phyloP scores from a whole-genome alignment of 2,888 invertebrate species.

The Heliconius sara region DNA sequence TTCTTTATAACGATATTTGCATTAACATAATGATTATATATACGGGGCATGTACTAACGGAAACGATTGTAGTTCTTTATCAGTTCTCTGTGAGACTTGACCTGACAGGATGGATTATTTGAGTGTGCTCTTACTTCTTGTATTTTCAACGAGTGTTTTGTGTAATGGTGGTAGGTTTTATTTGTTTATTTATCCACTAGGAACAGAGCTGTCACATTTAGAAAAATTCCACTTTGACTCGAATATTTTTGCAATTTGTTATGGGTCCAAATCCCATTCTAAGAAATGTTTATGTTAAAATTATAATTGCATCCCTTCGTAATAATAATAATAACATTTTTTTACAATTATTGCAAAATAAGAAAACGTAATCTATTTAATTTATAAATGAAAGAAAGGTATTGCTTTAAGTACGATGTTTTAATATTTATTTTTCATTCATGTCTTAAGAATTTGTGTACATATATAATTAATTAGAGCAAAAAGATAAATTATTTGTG shows the following conservation, averaged over 20 bases:
- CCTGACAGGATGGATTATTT: constrained; percentile 45
- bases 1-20: constrained; percentile 51
- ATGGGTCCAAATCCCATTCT: too few species aligned
- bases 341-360: too few species aligned
- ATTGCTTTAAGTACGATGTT: not conserved
- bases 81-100: constrained; percentile 35
- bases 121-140: constrained; percentile 45
- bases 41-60: constrained; percentile 37
- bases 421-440: too few species aligned
- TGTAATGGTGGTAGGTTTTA: constrained; percentile 45
- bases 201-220: too few species aligned
- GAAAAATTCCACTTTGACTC: too few species aligned
- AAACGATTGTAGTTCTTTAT: constrained; percentile 33
- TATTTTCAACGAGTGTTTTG: constrained; percentile 46
- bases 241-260: too few species aligned
- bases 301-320: too few species aligned
- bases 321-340: too few species aligned
- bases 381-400: not conserved
- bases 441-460: too few species aligned
- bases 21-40: constrained; percentile 48
- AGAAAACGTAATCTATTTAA: too few species aligned
- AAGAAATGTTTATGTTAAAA: too few species aligned
- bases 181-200: too few species aligned
- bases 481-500: not conserved
- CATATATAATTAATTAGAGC: not conserved